Conservation (phyloP, 2,888 invertebrate genomes). For the Drosophila niveifrons region DNA sequence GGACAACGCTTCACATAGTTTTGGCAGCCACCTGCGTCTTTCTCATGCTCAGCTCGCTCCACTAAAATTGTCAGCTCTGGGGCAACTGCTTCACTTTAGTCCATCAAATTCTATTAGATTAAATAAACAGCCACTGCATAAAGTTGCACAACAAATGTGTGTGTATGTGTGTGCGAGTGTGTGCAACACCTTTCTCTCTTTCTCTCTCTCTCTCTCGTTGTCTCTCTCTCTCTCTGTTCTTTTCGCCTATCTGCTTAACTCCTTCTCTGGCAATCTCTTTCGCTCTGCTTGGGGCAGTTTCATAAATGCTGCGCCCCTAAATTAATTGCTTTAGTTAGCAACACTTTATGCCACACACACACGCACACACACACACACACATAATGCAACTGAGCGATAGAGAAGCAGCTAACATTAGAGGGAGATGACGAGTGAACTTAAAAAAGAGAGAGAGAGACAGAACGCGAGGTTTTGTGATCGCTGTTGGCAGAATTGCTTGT, state of each 20-base stretch:
- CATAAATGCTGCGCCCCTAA: slow-evolving; percentile 50
- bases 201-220: slow-evolving; percentile 1
- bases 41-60: slow-evolving; percentile 28
- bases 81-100: slow-evolving; percentile 21
- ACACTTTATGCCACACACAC: slow-evolving; percentile 23
- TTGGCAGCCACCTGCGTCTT: slow-evolving; percentile 47
- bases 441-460: not conserved
- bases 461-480: not conserved
- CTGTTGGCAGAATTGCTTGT: not conserved
- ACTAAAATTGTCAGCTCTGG: not conserved
- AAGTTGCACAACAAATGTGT: slow-evolving; percentile 40
- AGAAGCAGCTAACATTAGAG: not conserved
- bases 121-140: slow-evolving; percentile 68
- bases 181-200: slow-evolving; percentile 13
- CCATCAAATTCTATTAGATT: slow-evolving; percentile 70
- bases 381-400: slow-evolving; percentile 1
- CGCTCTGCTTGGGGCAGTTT: slow-evolving; percentile 36
- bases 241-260: not conserved
- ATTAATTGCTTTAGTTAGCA: slow-evolving; percentile 67
- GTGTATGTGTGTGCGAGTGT: slow-evolving; percentile 14
- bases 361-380: not conserved
- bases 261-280: not conserved
- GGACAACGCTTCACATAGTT: slow-evolving; percentile 15
- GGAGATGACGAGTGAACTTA: not conserved
- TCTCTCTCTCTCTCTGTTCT: not conserved